phyloP scores from a whole-genome alignment of 2,113 vertebrate species.

The Boulengeromyrus knoepffleri region DNA sequence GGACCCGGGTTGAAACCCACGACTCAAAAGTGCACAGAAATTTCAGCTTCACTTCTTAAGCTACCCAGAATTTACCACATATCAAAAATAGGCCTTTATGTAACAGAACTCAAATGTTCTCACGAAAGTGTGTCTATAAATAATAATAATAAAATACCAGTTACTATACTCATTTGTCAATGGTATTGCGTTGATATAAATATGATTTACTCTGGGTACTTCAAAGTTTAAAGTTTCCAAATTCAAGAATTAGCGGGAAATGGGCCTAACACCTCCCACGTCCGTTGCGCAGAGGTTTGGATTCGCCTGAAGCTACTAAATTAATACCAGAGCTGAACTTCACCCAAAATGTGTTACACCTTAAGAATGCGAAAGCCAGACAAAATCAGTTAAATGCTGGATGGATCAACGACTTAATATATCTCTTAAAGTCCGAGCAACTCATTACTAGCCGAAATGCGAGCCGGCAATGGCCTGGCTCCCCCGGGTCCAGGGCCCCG shows the following conservation, averaged over 20 bases:
- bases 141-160: background rate
- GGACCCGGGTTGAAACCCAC: background rate
- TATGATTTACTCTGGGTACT: background rate
- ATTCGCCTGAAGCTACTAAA: background rate
- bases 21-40: background rate
- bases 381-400: background rate
- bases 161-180: background rate
- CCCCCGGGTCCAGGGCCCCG: background rate
- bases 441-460: background rate
- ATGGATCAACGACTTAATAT: background rate
- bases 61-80: background rate
- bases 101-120: background rate
- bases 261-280: background rate
- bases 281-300: background rate
- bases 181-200: background rate
- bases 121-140: background rate
- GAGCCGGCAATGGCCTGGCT: background rate
- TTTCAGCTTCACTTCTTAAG: background rate
- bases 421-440: background rate
- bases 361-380: background rate
- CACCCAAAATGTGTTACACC: background rate
- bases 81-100: background rate
- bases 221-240: background rate
- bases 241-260: background rate
- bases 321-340: background rate